Base-by-base conservation (phyloP, 2,888 invertebrate genomes). In the Campopleginae sp. region DNA sequence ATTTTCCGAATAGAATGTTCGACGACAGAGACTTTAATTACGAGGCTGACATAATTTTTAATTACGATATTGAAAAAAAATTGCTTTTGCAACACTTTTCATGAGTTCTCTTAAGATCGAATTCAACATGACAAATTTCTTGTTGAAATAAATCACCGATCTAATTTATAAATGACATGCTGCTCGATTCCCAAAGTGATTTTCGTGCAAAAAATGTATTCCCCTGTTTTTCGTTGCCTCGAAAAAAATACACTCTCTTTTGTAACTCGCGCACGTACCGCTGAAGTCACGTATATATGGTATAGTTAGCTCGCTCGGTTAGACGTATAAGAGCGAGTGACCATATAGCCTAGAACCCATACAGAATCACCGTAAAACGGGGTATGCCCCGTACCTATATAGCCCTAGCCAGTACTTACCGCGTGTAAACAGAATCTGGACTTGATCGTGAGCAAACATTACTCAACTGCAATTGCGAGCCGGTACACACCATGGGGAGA, bases 361-460 rank as follows among this genome's bases (percentile, higher is more conserved):
- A 66, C 71, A 78, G 74, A 58, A 42, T 71, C 76, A 68, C 46
- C 61, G 66, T 63, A 48, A 63, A 82, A 82, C 78, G 33, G 58
- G 58, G 72, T 66, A 74, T 54, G 63, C 82, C 51, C 12, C 61
- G 23, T 66, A 74, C 44, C 63, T 61, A 63, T 71, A 63, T 71
- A 63, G 31, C 12, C n/a, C 6, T 31, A 42, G 27, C 54, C 12
- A 75, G 42, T 71, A 79, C 70, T 63, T 44, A 70, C 74, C 38
- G 75, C 79, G 70, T 83, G 79, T 80, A 83, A 83, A 83, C 75
- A 83, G 83, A 83, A 83, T 75, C 79, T 83, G 83, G 83, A 83
- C 70, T 83, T 65, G 78, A 46, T 51, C 72, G 48, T 58, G 79
- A 63, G 83, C 70, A 75, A 74, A 75, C 83, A 70, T 83, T 83